Percentiles rank a stretch among this genome's conserved stretches.
Evolutionary conservation across 2,797 vertebrate species (phyloP).

Genomic region (Sebastes hubbsi): DNA sequence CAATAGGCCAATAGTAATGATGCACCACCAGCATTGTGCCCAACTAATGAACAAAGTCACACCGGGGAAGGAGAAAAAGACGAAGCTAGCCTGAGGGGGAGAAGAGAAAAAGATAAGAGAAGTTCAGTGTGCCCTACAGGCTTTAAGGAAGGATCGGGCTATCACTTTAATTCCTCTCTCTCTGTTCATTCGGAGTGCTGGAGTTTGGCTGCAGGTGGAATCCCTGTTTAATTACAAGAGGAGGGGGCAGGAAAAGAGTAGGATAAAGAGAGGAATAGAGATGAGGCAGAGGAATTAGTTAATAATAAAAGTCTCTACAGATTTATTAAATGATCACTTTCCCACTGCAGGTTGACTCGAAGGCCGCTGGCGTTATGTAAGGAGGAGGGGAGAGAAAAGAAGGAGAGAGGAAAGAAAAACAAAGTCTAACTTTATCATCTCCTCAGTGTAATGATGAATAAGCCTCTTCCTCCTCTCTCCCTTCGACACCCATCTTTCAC

Average conservation of each 20-base stretch:
- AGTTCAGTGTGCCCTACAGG: conserved; percentile 63
- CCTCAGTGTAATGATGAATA: conserved; percentile 2
- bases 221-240: conserved; percentile 72
- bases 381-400: conserved; percentile 16
- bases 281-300: conserved; percentile 74
- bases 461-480: background rate
- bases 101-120: conserved; percentile 61
- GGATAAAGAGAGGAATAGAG: conserved; percentile 68
- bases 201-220: conserved; percentile 73
- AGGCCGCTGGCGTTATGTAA: conserved; percentile 48
- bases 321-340: conserved; percentile 77
- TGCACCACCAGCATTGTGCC: conserved; percentile 32
- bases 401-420: conserved; percentile 36
- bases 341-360: conserved; percentile 54
- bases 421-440: conserved; percentile 42
- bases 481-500: background rate
- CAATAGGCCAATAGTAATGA: conserved; percentile 6
- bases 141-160: conserved; percentile 57
- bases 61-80: conserved; percentile 56
- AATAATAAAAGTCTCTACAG: conserved; percentile 75
- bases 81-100: conserved; percentile 28
- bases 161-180: conserved; percentile 62
- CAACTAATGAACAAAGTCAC: conserved; percentile 61
- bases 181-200: conserved; percentile 61
- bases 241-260: conserved; percentile 44